Evolutionary conservation across 1,140 invertebrate species (phyloP).

Genomic region (Plectrocnemia conspersa): DNA sequence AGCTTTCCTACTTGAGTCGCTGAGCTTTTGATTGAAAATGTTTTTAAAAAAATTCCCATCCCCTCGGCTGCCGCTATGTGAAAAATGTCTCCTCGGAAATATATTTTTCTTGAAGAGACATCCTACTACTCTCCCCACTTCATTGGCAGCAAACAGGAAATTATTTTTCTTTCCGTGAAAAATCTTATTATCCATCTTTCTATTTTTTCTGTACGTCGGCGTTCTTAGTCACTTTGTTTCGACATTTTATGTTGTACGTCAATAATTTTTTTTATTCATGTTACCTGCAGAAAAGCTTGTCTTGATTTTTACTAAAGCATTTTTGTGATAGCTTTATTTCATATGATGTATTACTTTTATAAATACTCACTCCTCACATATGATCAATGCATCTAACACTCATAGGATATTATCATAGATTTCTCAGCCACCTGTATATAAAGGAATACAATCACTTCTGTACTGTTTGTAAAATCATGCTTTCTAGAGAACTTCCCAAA

Average conservation of each 20-base stretch:
- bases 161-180: slow-evolving; percentile 27
- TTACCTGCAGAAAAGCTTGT: too few species aligned
- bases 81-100: slow-evolving; percentile 1
- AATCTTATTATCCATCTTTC: slow-evolving; percentile 29
- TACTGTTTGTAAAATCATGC: too few species aligned
- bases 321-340: too few species aligned
- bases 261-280: too few species aligned
- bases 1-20: background rate
- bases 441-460: too few species aligned
- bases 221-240: slow-evolving; percentile 18
- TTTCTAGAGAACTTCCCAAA: too few species aligned
- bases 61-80: background rate
- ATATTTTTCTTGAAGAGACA: background rate
- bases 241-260: slow-evolving; percentile 4
- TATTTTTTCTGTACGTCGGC: slow-evolving; percentile 27
- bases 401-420: too few species aligned
- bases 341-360: too few species aligned
- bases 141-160: slow-evolving; percentile 30
- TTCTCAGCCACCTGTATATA: too few species aligned
- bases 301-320: too few species aligned
- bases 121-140: slow-evolving; percentile 5
- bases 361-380: too few species aligned
- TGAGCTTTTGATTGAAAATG: slow-evolving; percentile 10
- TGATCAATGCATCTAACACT: too few species aligned
- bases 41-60: background rate